Conservation (phyloP, 2,797 vertebrate genomes). For the Cryptoblepharus egeriae region DNA sequence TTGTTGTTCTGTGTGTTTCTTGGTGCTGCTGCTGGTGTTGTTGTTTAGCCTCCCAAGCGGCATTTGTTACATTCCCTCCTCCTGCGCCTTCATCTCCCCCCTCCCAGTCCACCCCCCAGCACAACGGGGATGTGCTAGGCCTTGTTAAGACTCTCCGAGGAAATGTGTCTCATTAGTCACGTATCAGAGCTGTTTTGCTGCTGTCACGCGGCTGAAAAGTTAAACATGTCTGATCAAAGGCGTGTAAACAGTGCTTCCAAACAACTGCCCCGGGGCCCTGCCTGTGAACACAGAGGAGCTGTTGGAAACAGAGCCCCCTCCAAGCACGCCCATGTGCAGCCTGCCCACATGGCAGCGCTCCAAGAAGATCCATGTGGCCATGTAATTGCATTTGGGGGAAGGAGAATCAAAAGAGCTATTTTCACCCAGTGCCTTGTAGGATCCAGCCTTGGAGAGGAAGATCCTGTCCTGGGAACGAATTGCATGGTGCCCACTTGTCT, state of each 20-base stretch:
- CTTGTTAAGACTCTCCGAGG: conserved; percentile 28
- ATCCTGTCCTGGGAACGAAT: too few species aligned
- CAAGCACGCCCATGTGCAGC: conserved; percentile 7
- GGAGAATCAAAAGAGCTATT: not conserved
- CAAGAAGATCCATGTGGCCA: not conserved
- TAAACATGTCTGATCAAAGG: conserved; percentile 74
- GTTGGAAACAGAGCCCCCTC: conserved; percentile 44
- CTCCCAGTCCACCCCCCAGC: not conserved
- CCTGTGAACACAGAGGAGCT: conserved; percentile 67
- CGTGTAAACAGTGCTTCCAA: conserved; percentile 72
- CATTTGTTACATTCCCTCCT: not conserved
- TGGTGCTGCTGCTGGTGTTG: not conserved
- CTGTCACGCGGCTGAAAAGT: conserved; percentile 70
- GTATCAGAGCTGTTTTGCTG: conserved; percentile 73
- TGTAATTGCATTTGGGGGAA: not conserved
- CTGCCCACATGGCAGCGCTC: conserved; percentile 56
- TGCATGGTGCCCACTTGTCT: too few species aligned
- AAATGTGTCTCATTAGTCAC: conserved; percentile 71
- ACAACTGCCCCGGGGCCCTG: conserved; percentile 69
- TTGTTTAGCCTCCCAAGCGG: not conserved
- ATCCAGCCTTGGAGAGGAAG: not conserved
- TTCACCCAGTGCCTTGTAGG: not conserved
- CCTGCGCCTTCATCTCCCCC: not conserved
- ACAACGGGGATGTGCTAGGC: conserved; percentile 22
- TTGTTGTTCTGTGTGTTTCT: not conserved